A percentile compares a stretch with the other conserved stretches of the same genome.
Conservation (phyloP, 2,113 vertebrate genomes). For the Pristiophorus japonicus region DNA sequence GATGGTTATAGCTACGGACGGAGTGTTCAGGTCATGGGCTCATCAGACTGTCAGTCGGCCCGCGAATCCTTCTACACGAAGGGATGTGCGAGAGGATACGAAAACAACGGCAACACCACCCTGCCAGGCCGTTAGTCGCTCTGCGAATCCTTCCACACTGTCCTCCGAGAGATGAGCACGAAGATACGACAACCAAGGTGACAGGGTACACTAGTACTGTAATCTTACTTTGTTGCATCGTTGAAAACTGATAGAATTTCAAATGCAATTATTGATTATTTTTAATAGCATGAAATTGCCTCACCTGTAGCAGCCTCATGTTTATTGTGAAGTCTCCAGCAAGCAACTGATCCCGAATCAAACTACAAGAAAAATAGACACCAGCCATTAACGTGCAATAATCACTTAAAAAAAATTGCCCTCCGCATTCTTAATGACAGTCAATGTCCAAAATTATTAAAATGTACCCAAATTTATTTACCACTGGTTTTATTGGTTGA, state of each 20-base stretch:
- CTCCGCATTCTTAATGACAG: not conserved
- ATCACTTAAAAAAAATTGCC: not conserved
- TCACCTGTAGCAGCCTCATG: conserved; percentile 93
- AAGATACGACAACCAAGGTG: not conserved
- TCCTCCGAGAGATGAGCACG: not conserved
- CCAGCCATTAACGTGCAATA: not conserved
- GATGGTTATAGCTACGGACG: too few species aligned
- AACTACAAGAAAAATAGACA: conserved; percentile 53
- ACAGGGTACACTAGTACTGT: not conserved
- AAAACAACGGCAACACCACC: too few species aligned
- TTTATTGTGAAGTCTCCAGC: conserved; percentile 90
- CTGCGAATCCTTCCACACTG: not conserved
- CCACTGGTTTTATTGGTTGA: not conserved
- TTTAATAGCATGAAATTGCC: not conserved
- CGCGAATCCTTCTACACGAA: too few species aligned
- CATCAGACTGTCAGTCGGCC: too few species aligned
- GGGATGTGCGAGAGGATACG: too few species aligned
- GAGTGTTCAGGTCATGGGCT: too few species aligned
- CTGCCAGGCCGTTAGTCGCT: too few species aligned
- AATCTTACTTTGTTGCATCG: not conserved
- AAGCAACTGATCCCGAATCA: conserved; percentile 83
- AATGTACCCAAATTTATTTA: not conserved
- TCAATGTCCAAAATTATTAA: not conserved
- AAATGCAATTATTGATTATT: not conserved
- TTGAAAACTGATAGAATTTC: not conserved